Evolutionary conservation across 2,888 invertebrate genomes (phyloP).

Genomic region (Druceiella hillmani): DNA sequence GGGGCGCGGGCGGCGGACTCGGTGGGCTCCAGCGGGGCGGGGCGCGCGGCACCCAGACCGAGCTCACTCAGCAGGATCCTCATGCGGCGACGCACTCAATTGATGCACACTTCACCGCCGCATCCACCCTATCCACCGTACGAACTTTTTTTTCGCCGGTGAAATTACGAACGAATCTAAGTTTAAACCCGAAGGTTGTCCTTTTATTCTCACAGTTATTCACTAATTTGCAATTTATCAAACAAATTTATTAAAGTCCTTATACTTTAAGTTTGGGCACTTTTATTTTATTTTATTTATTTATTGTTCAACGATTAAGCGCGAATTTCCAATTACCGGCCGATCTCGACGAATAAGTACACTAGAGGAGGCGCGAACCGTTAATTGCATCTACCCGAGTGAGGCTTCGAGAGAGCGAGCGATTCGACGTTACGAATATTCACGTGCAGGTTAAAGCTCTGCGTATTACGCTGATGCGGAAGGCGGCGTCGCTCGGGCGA

Average conservation of each 20-base stretch:
- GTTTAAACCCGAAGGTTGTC: no score
- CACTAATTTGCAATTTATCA: no score
- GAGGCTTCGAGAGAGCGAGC: conserved; percentile 28
- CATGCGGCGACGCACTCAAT: conserved; percentile 46
- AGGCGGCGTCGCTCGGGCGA: conserved; percentile 43
- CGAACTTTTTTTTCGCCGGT: no score
- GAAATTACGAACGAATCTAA: no score
- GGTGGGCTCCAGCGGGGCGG: conserved; percentile 43
- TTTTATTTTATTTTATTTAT: not conserved
- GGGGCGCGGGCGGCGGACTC: conserved; percentile 49
- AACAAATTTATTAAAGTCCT: no score
- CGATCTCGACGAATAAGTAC: not conserved
- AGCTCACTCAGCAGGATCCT: conserved; percentile 54
- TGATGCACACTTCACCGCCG: conserved; percentile 46
- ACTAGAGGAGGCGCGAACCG: conserved; percentile 17
- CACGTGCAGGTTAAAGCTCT: conserved; percentile 28
- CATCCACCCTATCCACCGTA: conserved; percentile 32
- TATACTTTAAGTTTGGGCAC: no score
- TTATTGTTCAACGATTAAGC: no score
- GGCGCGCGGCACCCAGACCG: conserved; percentile 50
- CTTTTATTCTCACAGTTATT: no score
- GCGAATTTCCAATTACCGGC: no score
- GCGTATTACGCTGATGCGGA: conserved; percentile 6
- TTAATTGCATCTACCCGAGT: conserved; percentile 30
- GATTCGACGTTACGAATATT: conserved; percentile 30